Percentiles rank a stretch among this genome's conserved stretches.
Conservation (phyloP, 2,888 invertebrate genomes). For the Xylota sylvarum region DNA sequence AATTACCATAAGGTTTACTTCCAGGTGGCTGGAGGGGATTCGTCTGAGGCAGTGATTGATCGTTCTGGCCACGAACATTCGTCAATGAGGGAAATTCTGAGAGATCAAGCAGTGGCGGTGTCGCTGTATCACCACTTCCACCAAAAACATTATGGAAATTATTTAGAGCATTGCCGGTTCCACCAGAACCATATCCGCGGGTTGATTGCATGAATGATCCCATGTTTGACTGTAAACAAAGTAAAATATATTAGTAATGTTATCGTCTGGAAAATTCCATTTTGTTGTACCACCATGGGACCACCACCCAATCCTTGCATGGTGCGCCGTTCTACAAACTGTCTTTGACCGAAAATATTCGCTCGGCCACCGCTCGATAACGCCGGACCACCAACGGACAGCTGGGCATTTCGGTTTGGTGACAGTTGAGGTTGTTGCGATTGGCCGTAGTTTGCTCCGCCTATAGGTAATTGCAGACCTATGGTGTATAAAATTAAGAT, state of each 20-base stretch:
- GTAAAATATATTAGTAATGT: slow-evolving; percentile 32
- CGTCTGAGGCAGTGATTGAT: slow-evolving; percentile 91
- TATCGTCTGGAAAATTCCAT: not conserved
- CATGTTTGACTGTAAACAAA: slow-evolving; percentile 86
- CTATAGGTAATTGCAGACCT: slow-evolving; percentile 79
- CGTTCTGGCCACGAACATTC: slow-evolving; percentile 91
- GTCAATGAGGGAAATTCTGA: slow-evolving; percentile 97
- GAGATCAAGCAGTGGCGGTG: slow-evolving; percentile 95
- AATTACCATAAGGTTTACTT: slow-evolving; percentile 95
- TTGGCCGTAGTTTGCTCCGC: slow-evolving; percentile 85
- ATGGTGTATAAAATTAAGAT: not conserved
- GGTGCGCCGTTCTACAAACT: slow-evolving; percentile 91
- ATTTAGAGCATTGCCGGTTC: slow-evolving; percentile 88
- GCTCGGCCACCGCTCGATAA: slow-evolving; percentile 86
- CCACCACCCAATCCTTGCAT: slow-evolving; percentile 85
- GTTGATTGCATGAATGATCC: slow-evolving; percentile 87
- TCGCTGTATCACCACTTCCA: slow-evolving; percentile 90
- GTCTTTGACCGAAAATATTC: slow-evolving; percentile 92
- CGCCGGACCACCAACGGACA: slow-evolving; percentile 86
- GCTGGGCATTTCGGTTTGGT: slow-evolving; percentile 87
- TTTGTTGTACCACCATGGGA: slow-evolving; percentile 82
- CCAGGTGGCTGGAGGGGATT: slow-evolving; percentile 95
- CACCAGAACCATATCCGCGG: slow-evolving; percentile 88
- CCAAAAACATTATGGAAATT: slow-evolving; percentile 94
- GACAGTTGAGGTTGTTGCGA: slow-evolving; percentile 86